Conservation (phyloP, 2,113 vertebrate genomes). For the Neolamprologus falcicula region DNA sequence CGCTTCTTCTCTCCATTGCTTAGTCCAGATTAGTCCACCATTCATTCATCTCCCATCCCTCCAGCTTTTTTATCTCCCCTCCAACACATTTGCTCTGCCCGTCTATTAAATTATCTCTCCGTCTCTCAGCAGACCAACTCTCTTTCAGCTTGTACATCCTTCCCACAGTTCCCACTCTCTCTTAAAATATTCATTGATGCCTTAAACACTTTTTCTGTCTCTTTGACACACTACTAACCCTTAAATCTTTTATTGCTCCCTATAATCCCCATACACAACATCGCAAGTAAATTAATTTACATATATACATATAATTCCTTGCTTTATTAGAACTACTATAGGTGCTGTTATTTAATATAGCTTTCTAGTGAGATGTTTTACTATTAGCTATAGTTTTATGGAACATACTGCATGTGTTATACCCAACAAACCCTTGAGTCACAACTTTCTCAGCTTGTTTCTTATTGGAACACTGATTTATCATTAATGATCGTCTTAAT, state of each 20-base stretch:
- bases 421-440: neutral
- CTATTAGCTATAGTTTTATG: neutral
- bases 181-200: slow-evolving; percentile 64
- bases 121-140: slow-evolving; percentile 48
- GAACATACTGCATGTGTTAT: neutral
- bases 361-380: neutral
- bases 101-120: slow-evolving; percentile 55
- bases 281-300: neutral
- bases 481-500: neutral
- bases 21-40: slow-evolving; percentile 30
- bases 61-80: slow-evolving; percentile 42
- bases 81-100: slow-evolving; percentile 40
- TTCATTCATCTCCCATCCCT: slow-evolving; percentile 50
- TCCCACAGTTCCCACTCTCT: slow-evolving; percentile 33
- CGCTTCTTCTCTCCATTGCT: slow-evolving; percentile 13
- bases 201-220: slow-evolving; percentile 54
- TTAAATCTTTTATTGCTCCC: slow-evolving; percentile 13
- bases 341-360: neutral
- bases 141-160: slow-evolving; percentile 22
- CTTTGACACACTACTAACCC: slow-evolving; percentile 17
- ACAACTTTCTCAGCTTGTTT: neutral
- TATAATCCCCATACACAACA: neutral
- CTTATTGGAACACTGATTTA: neutral
- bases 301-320: neutral
- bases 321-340: neutral